Percentiles rank a stretch among this genome's conserved stretches.
phyloP scores from a whole-genome alignment of 2,797 vertebrate species.

The Rhodeus uyekii region DNA sequence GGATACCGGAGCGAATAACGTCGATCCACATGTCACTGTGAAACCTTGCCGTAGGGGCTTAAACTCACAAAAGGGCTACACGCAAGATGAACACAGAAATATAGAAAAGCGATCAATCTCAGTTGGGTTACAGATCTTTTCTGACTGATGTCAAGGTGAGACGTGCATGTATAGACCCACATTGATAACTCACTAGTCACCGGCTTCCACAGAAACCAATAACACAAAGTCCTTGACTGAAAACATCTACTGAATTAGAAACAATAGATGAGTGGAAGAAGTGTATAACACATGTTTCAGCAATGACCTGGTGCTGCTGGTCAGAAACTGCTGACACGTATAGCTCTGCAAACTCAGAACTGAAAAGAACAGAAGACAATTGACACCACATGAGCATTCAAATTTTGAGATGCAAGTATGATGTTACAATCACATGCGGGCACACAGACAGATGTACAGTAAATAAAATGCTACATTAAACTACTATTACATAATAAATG shows the following conservation, averaged over 20 bases:
- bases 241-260: too few relatives aligned
- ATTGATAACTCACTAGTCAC: slow-evolving; percentile 33
- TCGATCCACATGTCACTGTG: not conserved
- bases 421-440: not conserved
- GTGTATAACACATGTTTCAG: not conserved
- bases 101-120: slow-evolving; percentile 22
- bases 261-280: not conserved
- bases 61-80: slow-evolving; percentile 19
- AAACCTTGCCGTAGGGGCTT: not conserved
- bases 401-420: not conserved
- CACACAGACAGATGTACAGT: not conserved
- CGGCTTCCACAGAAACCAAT: not conserved
- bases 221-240: not conserved
- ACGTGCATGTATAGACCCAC: slow-evolving; percentile 7
- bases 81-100: slow-evolving; percentile 8
- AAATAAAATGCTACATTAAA: slow-evolving; percentile 9
- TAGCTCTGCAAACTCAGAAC: not conserved
- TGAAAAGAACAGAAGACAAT: not conserved
- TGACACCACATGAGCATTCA: not conserved
- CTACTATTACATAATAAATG: not conserved
- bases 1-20: slow-evolving; percentile 8
- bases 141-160: slow-evolving; percentile 15
- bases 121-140: slow-evolving; percentile 27
- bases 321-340: not conserved
- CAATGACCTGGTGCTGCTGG: not conserved